Evolutionary conservation across 2,888 invertebrate genomes (phyloP).

Genomic region (Hipparchia sbordonii): DNA sequence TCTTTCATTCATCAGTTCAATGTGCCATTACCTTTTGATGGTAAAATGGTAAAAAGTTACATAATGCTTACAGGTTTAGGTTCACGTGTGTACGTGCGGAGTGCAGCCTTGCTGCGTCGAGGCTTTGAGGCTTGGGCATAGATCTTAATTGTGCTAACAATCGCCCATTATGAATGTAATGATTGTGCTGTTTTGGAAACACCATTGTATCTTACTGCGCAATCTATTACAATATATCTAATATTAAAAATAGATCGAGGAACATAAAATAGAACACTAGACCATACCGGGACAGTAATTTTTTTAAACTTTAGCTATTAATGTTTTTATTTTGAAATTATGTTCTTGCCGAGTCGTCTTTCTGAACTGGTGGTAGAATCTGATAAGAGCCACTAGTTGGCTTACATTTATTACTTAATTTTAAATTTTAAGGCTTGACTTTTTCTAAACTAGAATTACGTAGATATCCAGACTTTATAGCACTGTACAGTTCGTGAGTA

Average conservation of each 20-base stretch:
- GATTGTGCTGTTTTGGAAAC: conserved; percentile 45
- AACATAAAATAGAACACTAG: conserved; percentile 5
- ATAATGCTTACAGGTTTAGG: neutral
- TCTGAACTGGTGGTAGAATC: no score
- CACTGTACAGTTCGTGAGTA: no score
- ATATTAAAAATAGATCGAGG: conserved; percentile 38
- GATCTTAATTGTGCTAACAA: conserved; percentile 73
- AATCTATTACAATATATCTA: conserved; percentile 28
- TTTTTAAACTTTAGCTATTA: no score
- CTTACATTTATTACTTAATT: no score
- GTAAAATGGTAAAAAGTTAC: neutral
- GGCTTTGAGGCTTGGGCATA: conserved; percentile 52
- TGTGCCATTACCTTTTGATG: no score
- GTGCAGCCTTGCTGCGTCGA: conserved; percentile 62
- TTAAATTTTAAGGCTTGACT: neutral
- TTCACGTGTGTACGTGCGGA: conserved; percentile 48
- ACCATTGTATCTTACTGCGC: conserved; percentile 41
- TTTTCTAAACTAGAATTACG: neutral
- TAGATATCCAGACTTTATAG: no score
- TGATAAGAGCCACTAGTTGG: no score
- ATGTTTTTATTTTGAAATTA: no score
- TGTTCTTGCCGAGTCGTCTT: no score
- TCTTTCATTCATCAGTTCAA: no score
- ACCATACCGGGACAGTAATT: neutral
- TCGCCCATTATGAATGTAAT: conserved; percentile 61